These are phyloP conservation scores for Matsumurasca onukii DNA, from an alignment of 1,140 invertebrate genomes.

Conservation along the genomic window DNA sequence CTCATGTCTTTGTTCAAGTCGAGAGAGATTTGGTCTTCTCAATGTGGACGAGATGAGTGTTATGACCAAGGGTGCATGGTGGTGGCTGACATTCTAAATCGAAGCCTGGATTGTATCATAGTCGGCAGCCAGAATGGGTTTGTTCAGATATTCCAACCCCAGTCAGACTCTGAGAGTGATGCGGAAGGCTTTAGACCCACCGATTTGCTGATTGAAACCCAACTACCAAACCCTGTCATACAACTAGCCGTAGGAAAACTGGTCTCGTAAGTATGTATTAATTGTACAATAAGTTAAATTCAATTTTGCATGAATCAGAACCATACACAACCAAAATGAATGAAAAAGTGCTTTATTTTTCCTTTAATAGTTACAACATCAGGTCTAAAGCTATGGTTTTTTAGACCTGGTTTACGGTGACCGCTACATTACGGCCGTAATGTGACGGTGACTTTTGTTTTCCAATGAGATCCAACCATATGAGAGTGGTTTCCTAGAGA, in stretches of 20 bases:
- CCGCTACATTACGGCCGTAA: no score
- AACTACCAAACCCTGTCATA: conserved; percentile 65
- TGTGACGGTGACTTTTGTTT: no score
- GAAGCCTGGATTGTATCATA: conserved; percentile 63
- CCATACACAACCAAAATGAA: no score
- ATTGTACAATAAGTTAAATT: conserved; percentile 1
- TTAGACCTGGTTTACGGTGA: no score
- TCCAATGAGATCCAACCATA: no score
- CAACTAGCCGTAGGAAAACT: conserved; percentile 70
- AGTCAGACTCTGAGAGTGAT: conserved; percentile 51
- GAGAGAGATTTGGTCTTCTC: conserved; percentile 72
- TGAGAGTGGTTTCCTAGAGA: no score
- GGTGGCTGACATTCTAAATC: conserved; percentile 63
- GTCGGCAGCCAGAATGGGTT: conserved; percentile 69
- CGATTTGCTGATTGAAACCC: conserved; percentile 69
- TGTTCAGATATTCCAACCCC: conserved; percentile 66
- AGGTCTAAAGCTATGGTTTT: no score
- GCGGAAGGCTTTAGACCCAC: conserved; percentile 57
- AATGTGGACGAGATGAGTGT: conserved; percentile 60
- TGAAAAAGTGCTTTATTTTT: no score
- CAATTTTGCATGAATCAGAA: no score
- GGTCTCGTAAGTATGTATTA: conserved; percentile 70
- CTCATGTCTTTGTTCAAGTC: conserved; percentile 85
- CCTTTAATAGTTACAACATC: conserved; percentile 10
- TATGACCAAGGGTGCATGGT: conserved; percentile 63